Percentiles rank a stretch among this genome's conserved stretches.
Conservation (phyloP, 2,888 invertebrate genomes). For the Luperina nickerlii region DNA sequence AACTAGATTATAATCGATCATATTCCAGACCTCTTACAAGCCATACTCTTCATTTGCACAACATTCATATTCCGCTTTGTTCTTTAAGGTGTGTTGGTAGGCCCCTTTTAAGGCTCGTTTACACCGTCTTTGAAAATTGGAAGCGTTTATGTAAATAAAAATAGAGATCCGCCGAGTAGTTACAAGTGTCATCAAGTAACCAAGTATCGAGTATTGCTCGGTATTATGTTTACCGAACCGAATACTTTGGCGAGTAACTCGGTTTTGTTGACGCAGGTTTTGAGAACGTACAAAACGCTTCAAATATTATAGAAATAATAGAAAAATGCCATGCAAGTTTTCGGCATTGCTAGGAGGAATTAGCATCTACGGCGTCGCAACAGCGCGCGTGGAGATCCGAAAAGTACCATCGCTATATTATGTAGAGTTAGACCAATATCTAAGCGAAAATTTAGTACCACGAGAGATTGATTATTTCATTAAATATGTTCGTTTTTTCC, state of each 20-base stretch:
- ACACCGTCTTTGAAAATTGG: neutral
- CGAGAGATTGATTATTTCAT: no score
- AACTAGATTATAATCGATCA: conserved; percentile 74
- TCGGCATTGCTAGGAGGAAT: no score
- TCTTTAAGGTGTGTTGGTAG: conserved; percentile 22
- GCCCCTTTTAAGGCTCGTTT: neutral
- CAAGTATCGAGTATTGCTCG: neutral
- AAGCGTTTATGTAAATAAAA: neutral
- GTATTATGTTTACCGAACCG: neutral
- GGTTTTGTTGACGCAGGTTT: neutral
- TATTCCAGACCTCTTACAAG: conserved; percentile 48
- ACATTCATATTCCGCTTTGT: conserved; percentile 46
- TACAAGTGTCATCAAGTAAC: neutral
- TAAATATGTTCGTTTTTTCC: no score
- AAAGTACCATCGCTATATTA: no score
- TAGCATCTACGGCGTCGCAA: no score
- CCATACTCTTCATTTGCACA: conserved; percentile 70
- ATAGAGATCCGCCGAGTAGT: neutral
- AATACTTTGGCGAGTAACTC: neutral
- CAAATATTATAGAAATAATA: neutral
- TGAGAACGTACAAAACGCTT: neutral
- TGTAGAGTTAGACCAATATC: no score
- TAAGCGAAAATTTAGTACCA: no score
- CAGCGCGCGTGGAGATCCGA: no score
- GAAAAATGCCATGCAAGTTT: no score